Evolutionary conservation across 2,888 invertebrate species (phyloP).

Genomic region (Camponotus fellah): DNA sequence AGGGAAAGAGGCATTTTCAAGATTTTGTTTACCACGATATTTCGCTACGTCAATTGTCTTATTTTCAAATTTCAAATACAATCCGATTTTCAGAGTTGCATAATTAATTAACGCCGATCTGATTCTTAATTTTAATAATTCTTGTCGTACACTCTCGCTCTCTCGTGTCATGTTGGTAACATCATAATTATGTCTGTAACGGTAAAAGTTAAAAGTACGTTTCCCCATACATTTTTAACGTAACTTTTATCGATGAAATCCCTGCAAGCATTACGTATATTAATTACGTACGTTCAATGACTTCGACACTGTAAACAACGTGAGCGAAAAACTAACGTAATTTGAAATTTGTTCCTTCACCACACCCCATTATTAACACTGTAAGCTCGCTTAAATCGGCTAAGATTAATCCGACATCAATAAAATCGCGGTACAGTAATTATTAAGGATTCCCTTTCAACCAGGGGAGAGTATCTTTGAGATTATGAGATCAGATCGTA

Average conservation of each 20-base stretch:
- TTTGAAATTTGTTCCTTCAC: constrained; percentile 33
- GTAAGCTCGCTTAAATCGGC: constrained; percentile 55
- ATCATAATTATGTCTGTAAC: constrained; percentile 19
- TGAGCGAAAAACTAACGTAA: constrained; percentile 15
- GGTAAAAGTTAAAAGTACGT: constrained; percentile 3
- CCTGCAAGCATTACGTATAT: constrained; percentile 40
- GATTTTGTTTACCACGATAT: constrained; percentile 42
- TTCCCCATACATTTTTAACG: constrained; percentile 14
- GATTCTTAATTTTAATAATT: constrained; percentile 17
- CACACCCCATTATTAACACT: constrained; percentile 42
- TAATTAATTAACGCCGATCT: constrained; percentile 24
- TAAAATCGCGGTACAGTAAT: constrained; percentile 41
- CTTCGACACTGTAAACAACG: neutral
- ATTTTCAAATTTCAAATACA: constrained; percentile 37
- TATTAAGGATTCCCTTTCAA: constrained; percentile 47
- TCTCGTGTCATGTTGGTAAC: constrained; percentile 33
- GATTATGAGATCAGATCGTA: constrained; percentile 55
- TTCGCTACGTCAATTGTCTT: constrained; percentile 17
- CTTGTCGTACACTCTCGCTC: constrained; percentile 22
- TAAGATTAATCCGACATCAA: constrained; percentile 58
- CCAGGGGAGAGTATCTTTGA: constrained; percentile 36
- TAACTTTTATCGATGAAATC: constrained; percentile 38
- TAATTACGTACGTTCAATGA: constrained; percentile 2
- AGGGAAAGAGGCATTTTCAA: neutral
- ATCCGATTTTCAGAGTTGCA: constrained; percentile 43